Evolutionary conservation across 2,888 invertebrate genomes (phyloP), one percentile per base, ranked within the genome.

Genomic region (Microplitis manilae): DNA sequence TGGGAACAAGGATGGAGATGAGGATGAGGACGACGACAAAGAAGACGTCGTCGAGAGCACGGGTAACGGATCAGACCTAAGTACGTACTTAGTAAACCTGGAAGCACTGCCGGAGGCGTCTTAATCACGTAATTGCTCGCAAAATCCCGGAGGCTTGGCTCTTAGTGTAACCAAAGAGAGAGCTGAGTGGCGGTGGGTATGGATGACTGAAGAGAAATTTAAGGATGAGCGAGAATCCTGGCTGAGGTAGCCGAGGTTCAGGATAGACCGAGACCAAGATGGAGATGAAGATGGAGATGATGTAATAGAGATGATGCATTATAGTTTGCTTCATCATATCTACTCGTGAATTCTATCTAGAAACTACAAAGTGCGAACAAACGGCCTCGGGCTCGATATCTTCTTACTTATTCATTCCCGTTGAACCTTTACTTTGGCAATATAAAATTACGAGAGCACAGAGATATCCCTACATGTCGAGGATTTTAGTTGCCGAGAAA

Each of bases 391-490:
- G 87, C 87, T 85, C 86, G 85, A 88, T 87, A 87, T 88, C 87
- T 87, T 86, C 87, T 88, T 87, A 88, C 87, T 89, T 88, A 89
- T 89, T 89, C 88, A 89, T 89, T 86, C 82, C 83, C 79, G 83
- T 85, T 13, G 50, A 50, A 13, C 50, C 50, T 85, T 85, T 86
- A 85, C 85, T 86, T 83, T 83, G 79, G 83, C 85, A 84, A 84
- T 85, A 84, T 84, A 84, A 85, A 85, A 84, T 84, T 84, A 84
- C 81, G 20, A 68, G 62, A 40, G 59, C 38, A 50, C 69, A 13
- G 17, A 9, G 50, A 71, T 60, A 41, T 62, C 20, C 41, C 30
- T 39, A 41, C 8, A 30, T 39, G 64, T 41, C 62, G 17, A 64
- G 41, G 76, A 50, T 50, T 50, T 50, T 13, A 13, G 50, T 50